Evolutionary conservation across 30 jellyfish, hydroid and myxozoan genomes (phyloP).

Genomic region (Aurelia sp.): DNA sequence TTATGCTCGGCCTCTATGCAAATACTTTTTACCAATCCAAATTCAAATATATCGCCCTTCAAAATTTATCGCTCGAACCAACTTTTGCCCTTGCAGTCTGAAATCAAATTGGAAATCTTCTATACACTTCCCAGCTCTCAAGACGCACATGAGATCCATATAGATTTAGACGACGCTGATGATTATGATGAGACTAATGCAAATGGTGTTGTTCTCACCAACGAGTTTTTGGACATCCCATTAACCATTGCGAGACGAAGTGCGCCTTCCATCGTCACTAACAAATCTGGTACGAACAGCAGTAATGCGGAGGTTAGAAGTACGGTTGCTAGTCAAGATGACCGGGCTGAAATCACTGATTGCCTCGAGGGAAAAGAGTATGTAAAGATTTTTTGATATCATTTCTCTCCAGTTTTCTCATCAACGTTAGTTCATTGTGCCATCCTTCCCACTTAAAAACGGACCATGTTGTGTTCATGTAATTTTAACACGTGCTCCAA

Average conservation of each 20-base stretch:
- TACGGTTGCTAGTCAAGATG: slow-evolving; percentile 13
- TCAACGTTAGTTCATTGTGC: not conserved
- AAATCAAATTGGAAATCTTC: slow-evolving; percentile 25
- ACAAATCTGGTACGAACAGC: not conserved
- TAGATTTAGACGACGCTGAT: slow-evolving; percentile 27
- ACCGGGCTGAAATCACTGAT: slow-evolving; percentile 16
- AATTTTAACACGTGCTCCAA: too few relatives aligned
- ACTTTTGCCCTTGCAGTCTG: slow-evolving; percentile 14
- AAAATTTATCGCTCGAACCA: too few relatives aligned
- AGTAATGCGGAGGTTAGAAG: slow-evolving; percentile 1
- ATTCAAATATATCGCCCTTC: too few relatives aligned
- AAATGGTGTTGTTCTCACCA: slow-evolving; percentile 11
- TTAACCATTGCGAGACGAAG: not conserved
- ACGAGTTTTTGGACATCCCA: slow-evolving; percentile 38
- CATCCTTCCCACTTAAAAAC: too few relatives aligned
- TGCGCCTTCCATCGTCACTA: not conserved
- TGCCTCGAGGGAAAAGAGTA: slow-evolving; percentile 43
- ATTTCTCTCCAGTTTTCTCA: not conserved
- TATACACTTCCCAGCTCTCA: slow-evolving; percentile 6
- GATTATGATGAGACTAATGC: not conserved
- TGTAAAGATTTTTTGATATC: not conserved
- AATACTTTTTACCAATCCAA: too few relatives aligned
- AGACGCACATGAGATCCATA: slow-evolving; percentile 14
- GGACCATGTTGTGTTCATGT: too few relatives aligned
- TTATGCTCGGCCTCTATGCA: too few relatives aligned